Percentiles rank a stretch among this genome's conserved stretches.
Evolutionary conservation across 2,797 vertebrate species (phyloP).

Genomic region (Xiphorhynchus erythropygius): DNA sequence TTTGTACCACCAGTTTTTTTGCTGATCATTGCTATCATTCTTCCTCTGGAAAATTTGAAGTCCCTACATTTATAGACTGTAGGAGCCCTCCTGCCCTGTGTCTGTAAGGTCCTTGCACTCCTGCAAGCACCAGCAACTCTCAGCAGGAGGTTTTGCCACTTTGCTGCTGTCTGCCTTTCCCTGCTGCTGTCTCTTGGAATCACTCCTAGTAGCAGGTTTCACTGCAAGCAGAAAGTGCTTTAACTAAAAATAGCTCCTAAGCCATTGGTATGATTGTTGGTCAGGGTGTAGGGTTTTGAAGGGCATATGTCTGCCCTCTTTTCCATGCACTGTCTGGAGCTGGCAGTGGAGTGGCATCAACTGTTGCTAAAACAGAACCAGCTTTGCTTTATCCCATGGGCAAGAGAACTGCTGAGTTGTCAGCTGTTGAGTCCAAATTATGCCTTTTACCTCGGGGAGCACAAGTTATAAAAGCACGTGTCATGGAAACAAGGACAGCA

Average conservation of each 20-base stretch:
- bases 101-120: not conserved
- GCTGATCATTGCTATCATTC: not conserved
- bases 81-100: not conserved
- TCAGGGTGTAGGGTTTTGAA: slow-evolving; percentile 54
- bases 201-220: slow-evolving; percentile 7
- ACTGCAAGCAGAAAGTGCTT: not conserved
- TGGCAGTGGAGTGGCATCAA: slow-evolving; percentile 22
- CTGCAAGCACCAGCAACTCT: not conserved
- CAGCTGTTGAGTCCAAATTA: slow-evolving; percentile 51
- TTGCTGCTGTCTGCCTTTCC: not conserved
- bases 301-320: not conserved
- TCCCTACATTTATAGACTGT: not conserved
- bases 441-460: slow-evolving; percentile 56
- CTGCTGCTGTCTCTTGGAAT: not conserved
- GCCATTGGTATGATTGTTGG: slow-evolving; percentile 28
- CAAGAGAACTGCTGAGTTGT: slow-evolving; percentile 57
- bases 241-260: slow-evolving; percentile 51
- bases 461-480: slow-evolving; percentile 39
- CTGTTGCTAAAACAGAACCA: slow-evolving; percentile 56
- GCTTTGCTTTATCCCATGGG: slow-evolving; percentile 33
- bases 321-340: not conserved
- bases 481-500: slow-evolving; percentile 29
- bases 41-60: not conserved
- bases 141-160: not conserved
- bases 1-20: not conserved